Evolutionary conservation across 2,113 vertebrate species (phyloP).

Genomic region (Tringa solitaria): DNA sequence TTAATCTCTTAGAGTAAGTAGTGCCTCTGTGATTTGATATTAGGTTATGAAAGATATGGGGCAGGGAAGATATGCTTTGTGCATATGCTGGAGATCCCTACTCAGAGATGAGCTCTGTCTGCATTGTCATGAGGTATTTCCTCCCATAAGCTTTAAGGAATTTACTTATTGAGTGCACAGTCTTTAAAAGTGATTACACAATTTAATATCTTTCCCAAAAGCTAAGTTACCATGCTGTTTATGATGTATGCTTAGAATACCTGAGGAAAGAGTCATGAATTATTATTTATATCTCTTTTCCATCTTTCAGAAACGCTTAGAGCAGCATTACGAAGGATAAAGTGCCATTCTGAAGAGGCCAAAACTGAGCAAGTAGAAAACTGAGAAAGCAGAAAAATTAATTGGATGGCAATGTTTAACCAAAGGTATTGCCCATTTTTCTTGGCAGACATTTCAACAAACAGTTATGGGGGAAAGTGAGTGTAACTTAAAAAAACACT

Average conservation of each 20-base stretch:
- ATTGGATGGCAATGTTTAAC: neutral
- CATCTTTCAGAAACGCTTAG: constrained; percentile 12
- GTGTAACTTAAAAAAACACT: accelerated
- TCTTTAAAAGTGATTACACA: constrained; percentile 23
- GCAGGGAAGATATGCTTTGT: neutral
- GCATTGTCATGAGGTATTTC: neutral
- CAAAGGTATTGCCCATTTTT: neutral
- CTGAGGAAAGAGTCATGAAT: constrained; percentile 2
- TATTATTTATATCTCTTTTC: neutral
- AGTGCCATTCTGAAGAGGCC: neutral
- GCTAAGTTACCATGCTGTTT: neutral
- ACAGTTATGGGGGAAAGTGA: neutral
- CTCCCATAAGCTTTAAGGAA: neutral
- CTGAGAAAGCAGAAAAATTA: neutral
- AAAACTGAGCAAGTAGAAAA: neutral
- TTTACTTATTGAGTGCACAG: neutral
- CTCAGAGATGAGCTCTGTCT: neutral
- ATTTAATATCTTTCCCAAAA: neutral
- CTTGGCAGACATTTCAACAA: neutral
- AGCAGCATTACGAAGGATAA: neutral
- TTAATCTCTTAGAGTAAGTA: neutral
- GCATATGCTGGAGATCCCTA: neutral
- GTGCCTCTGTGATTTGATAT: neutral
- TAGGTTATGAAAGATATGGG: neutral
- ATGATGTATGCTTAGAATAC: neutral